Evolutionary conservation across 35 echinoderm and acorn worm genomes (phyloP), one percentile per base, ranked within the genome.

Genomic region (Holothuria glaberrima): DNA sequence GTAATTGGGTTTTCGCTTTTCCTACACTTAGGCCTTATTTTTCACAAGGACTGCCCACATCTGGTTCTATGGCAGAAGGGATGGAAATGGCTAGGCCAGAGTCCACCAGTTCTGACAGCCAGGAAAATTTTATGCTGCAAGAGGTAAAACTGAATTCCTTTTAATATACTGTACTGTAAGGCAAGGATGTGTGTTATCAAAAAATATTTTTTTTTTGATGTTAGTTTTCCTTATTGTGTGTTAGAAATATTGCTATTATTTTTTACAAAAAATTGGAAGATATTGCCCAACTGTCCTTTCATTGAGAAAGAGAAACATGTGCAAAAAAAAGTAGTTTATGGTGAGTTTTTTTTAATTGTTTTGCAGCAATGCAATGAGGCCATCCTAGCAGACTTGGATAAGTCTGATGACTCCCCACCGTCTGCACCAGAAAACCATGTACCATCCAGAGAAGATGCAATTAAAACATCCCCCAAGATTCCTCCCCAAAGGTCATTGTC

Each of bases 21-120:
- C 41, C 18, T 74, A 52, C 60, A 46, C 83, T 21, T 89, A 98
- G 95, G 90, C 95, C 95, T 58, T 97, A 94, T 86, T 97, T 97
- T 71, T 97, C 95, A 59, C 95, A 97, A 91, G 92, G 92, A 59
- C 89, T 97, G 52, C 95, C 95, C 13, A 97, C 95, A 20, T 97
- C 95, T 25, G 94, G 92, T 87, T 89, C 91, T n/a, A 94, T 94
- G 92, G 95, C 95, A 45, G 95, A 97, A 36, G 95, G 91, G 26
- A 97, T 97, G 95, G 92, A 68, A 34, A 83, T 71, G 22, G 66
- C 41, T 5, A 34, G 85, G 33, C 85, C 85, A 87, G 85, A 87
- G 67, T 87, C 85, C 41, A 70, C 85, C 63, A 87, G 85, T 62
- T 87, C 85, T 45, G 85, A 92, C 59, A 92, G 84, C 58, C 91